Base-by-base conservation (phyloP, 2,113 vertebrate species). In the Bufo bufo region DNA sequence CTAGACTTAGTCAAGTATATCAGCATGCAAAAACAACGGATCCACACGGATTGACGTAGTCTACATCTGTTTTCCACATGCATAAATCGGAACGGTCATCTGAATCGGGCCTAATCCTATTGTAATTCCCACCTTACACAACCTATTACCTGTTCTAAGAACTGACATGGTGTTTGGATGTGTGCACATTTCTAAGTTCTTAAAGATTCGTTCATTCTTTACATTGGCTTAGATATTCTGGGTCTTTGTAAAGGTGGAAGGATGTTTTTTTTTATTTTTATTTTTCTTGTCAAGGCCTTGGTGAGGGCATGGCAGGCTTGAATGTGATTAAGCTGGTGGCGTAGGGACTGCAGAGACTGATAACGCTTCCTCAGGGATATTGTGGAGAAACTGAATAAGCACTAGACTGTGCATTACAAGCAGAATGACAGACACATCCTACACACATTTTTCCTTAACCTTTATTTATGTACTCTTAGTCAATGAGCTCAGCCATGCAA, bases 381-480 rank as follows among this genome's bases (percentile, higher is more conserved):
- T 82, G 65, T 47, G 13, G 79, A 82, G 79, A 81, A 72, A 81
- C 49, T 59, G 86, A 74, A 82, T 74, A 82, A 87, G 8, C 79
- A 87, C 52, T 75, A 74, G 54, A 82, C 77, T 87, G 49, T 87
- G 50, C 86, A 74, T 81, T 81, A 72, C 77, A 87, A 87, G 78
- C 43, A n/a, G 5, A 63, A 66, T 54, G 56, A 77, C 54, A 45
- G 66, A n/a, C 74, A 56, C 89, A 4, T 14, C 0, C 59, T 19
- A 47, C 85, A 86, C 84, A 86, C 91, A 63, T 74, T 83, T 82
- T 65, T 65, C 20, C 90, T 88, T 2, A 89, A 58, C 86, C 63
- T 0, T 89, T 90, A 87, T 93, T 92, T 93, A 90, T 90, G 89
- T 90, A 80, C 79, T 69, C 77, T 58, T 89, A 88, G 2, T 80